Evolutionary conservation across 2,797 vertebrate species (phyloP), one percentile per base, ranked within the genome.

Genomic region (Acipenser oxyrinchus): DNA sequence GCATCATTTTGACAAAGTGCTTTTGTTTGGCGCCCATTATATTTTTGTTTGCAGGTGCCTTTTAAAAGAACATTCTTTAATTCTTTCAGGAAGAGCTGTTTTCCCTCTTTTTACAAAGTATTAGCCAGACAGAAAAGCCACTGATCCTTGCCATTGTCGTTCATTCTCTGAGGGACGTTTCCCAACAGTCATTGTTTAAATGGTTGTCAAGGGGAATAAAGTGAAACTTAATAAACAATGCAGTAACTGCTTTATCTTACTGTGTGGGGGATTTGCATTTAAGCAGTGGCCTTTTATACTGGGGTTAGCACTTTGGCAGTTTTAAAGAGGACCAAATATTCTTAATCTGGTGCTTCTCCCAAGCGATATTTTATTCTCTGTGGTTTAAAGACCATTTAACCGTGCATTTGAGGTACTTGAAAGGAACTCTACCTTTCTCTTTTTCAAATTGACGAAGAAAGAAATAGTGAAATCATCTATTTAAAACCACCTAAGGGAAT

Each of bases 181-280:
- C 91, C 92, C 93, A 90, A 92, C 89, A 91, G 90, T 92, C 93
- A 90, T 95, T 94, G 92, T 95, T 91, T 90, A 93, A 96, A 95
- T 92, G 93, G 93, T 92, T 97, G 94, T 97, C 95, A 93, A 86
- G 87, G 89, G 83, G 90, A 94, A 95, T 96, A 92, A 95, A 93
- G 92, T 92, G 90, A 93, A 93, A 90, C 89, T 93, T 90, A 74
- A 89, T 91, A 93, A 95, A 94, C 93, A 94, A 88, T 88, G 91
- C 84, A 75, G 81, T 90, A 88, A 93, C 89, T 88, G 91, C 90
- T 92, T 91, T 92, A 87, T 93, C 89, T 90, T 80, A 88, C 83
- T 88, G 84, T 79, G 83, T 87, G 80, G 74, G 72, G 84, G 92
- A 93, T 95, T 94, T 95, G 87, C 87, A 84, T 87, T 84, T 81